Base-by-base conservation (phyloP, 1,140 invertebrate species). In the Caenorhabditis latens region DNA sequence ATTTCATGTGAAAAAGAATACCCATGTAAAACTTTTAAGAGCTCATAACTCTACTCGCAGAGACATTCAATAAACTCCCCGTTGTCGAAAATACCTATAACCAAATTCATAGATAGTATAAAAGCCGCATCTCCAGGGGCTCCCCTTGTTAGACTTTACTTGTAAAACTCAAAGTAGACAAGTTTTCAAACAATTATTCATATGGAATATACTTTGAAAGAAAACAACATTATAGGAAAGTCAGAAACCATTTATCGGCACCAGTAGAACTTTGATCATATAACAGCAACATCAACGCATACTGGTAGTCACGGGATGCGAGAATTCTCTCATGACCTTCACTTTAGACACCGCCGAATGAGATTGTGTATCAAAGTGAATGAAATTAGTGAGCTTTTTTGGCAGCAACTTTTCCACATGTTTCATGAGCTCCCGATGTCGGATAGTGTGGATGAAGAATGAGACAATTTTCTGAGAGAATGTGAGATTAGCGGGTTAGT, bases 341-440 rank as follows among this genome's bases (percentile, higher is more conserved):
- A 79, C 71, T 50, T 79, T 79, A 4, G 71, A 79, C 8, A 79
- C 71, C 9, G 46, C 46, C 8, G 71, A 50, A 50, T 71, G 65
- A 19, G 71, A 79, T 42, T 79, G 71, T 6, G 43, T 13, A n/a
- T 79, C 71, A 13, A 50, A 24, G 24, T 48, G 32, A n/a, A 79
- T 79, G 13, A 79, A 24, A 21, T 32, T 79, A 7, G 71, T 19
- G n/a, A 79, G 14, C 24, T 79, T 79, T 24, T 19, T 79, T 4
- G 71, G 71, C 9, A 79, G 24, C 19, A 50, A 21, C n/a, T 50
- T 79, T 4, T 79, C 21, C n/a, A 79, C 71, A 24, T 79, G 71
- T 50, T 79, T 79, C 71, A 79, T 79, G 21, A 79, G 46, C 11
- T 79, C 71, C 11, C 71, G 71, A 50, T 79, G 71, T 46, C 71